These are phyloP conservation scores for Nyctibius grandis DNA, from an alignment of 2,797 vertebrate genomes.

Conservation along the genomic window DNA sequence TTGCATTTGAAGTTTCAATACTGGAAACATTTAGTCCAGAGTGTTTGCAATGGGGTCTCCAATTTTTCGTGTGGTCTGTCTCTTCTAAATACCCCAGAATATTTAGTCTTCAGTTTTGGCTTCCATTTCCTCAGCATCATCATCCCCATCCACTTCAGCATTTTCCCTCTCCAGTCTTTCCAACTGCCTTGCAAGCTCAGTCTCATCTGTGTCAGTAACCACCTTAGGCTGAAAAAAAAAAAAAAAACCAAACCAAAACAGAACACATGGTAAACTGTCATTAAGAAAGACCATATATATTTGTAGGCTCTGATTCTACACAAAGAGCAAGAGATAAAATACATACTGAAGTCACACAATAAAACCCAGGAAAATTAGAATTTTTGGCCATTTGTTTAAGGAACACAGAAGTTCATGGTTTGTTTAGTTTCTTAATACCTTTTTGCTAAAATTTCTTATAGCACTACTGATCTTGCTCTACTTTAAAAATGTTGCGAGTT, in stretches of 20 bases:
- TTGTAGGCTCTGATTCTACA: not conserved
- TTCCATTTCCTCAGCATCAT: slow-evolving; percentile 97
- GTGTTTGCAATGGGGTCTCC: not conserved
- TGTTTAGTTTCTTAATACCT: not conserved
- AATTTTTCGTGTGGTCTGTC: slow-evolving; percentile 24
- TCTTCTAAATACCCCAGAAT: slow-evolving; percentile 28
- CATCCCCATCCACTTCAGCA: slow-evolving; percentile 98
- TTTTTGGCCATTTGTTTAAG: not conserved
- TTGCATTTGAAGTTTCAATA: slow-evolving; percentile 70
- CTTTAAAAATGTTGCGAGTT: not conserved
- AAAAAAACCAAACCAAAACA: not conserved
- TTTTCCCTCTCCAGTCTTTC: slow-evolving; percentile 96
- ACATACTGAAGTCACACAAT: not conserved
- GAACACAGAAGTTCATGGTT: not conserved
- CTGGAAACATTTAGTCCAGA: slow-evolving; percentile 70
- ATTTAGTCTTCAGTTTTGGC: slow-evolving; percentile 94
- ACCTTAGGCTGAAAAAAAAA: slow-evolving; percentile 87
- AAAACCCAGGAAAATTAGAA: not conserved
- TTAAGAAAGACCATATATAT: not conserved
- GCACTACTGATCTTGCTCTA: not conserved
- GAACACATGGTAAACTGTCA: not conserved
- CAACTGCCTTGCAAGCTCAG: slow-evolving; percentile 92
- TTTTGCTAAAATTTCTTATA: not conserved
- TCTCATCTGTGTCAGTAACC: slow-evolving; percentile 98
- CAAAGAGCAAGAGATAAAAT: not conserved